Base-by-base conservation (phyloP, 2,797 vertebrate species). In the Hephaestus fuliginosus region DNA sequence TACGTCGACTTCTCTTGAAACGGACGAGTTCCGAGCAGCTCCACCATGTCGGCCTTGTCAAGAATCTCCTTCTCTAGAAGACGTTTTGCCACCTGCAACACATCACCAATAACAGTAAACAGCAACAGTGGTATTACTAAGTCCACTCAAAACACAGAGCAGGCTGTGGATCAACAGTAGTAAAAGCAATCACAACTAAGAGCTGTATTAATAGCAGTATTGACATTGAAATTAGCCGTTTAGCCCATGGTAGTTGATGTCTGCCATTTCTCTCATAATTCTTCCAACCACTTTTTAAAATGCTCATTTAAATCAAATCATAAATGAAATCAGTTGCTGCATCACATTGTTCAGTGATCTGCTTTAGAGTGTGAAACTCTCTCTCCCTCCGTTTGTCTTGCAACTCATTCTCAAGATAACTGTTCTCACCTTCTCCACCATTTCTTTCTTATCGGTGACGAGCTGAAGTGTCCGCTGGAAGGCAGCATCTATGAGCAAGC, bases 31-130 rank as follows among this genome's bases (percentile, higher is more conserved):
- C 98, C 98, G 51, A 99, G 91, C 81, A 99, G 94, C 90, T 98
- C 96, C 53, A 98, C 61, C 97, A 99, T 98, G 89, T 98, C 97
- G 0, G 92, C 96, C 90, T 97, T 98, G 89, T 97, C 95, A 30
- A 99, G 93, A 6, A 97, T 96, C 89, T 98, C 98, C 78, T 96
- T 97, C 85, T 99, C 97, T 77, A 99, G 89, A 7, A 99, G 94
- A 64, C 93, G 93, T 64, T 97, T 95, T 78, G 98, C 98, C 89
- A 99, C 96, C 98, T 99, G 93, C 72, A 93, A 94, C 0, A 86
- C 33, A 68, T 55, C 25, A 71, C 18, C 44, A 49, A 66, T 28
- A 55, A 36, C 1, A 64, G 17, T 41, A n/a, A 63, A 18, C 0
- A 70, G 67, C 13, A n/a, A 61, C 5, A 36, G 33, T 7, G 33